These are phyloP conservation scores for Ailurus styani DNA, from an alignment of 2,113 vertebrate genomes.

Conservation along the genomic window DNA sequence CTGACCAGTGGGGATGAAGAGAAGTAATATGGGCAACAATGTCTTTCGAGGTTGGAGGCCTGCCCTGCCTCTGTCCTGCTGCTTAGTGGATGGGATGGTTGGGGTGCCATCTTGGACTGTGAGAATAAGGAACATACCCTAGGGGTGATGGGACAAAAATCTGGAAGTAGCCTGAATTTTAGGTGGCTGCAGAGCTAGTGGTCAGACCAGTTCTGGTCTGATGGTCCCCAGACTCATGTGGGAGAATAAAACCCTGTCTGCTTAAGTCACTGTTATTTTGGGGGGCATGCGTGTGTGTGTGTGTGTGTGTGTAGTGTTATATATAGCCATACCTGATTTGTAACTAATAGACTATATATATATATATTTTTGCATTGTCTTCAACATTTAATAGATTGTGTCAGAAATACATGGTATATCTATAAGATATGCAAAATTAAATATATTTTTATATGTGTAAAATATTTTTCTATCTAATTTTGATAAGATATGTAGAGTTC, in stretches of 20 bases:
- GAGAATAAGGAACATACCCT: neutral
- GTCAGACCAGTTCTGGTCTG: neutral
- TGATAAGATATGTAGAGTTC: neutral
- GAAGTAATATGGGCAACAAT: neutral
- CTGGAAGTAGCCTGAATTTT: neutral
- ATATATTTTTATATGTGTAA: neutral
- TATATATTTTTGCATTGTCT: neutral
- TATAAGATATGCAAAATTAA: neutral
- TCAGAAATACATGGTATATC: neutral
- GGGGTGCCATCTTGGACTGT: neutral
- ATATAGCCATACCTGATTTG: neutral
- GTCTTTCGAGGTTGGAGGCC: neutral
- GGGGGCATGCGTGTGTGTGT: neutral
- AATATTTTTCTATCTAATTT: neutral
- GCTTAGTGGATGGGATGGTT: neutral
- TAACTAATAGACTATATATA: neutral
- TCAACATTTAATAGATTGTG: neutral
- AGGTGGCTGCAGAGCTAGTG: neutral
- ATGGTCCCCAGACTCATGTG: neutral
- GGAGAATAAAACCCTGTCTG: neutral
- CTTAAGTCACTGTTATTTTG: neutral
- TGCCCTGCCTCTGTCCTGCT: neutral
- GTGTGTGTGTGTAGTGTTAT: neutral
- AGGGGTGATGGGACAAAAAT: neutral
- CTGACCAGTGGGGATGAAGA: neutral